Evolutionary conservation across 2,888 invertebrate species (phyloP), one percentile per base, ranked within the genome.

Genomic region (Drosophila multiciliata): DNA sequence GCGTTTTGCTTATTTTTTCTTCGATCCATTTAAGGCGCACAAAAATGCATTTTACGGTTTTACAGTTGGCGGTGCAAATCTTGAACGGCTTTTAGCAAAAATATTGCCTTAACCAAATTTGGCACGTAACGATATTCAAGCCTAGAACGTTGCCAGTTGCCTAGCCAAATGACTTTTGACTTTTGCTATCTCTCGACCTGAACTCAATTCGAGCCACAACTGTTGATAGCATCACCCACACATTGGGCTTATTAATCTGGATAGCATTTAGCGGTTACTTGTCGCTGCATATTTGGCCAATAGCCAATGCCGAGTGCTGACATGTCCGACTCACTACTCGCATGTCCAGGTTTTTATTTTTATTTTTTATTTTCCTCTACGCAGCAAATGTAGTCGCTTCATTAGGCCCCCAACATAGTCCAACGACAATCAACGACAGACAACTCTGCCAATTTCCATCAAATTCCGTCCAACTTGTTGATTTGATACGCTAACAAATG

Each of bases 371-470:
- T 50, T 17, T 50, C 17, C 33, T 17, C n/a, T 45, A 45, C 58
- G 53, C 68, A 36, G 67, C 71, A 75, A 73, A 81, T 80, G 87
- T 84, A 75, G 83, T 68, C 65, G 88, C 87, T 87, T 87, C 89
- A 89, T 87, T 87, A 87, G 81, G 83, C 81, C 67, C 66, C 57
- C 72, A 67, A 76, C 76, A 72, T 57, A 55, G 68, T 73, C 66
- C 61, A 68, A 60, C 36, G 67, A 69, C 79, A 72, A 59, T 59
- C 82, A 76, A 49, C 78, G 77, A 73, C 77, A 88, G 78, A 78
- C 86, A 89, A 87, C 81, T 82, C 69, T 78, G 89, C 81, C 87
- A 87, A 87, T 89, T 87, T 87, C 86, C 81, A 87, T 89, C 87
- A 89, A 87, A 89, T 67, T 74, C 82, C 62, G 73, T 53, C 32